These are phyloP conservation scores for Australoheros scitulus DNA, from an alignment of 2,113 vertebrate species.

Conservation along the genomic window DNA sequence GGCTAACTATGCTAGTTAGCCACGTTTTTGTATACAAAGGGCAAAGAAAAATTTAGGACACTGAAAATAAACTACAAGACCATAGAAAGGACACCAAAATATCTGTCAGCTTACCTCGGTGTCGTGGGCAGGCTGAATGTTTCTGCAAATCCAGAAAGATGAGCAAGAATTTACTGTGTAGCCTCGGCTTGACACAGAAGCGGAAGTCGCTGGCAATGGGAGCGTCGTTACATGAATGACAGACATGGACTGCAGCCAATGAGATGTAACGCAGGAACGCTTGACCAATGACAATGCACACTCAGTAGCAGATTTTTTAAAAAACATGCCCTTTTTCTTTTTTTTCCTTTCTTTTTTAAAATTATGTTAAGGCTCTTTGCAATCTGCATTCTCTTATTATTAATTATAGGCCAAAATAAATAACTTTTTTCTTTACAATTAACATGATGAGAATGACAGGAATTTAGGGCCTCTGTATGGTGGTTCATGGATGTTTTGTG, in stretches of 20 bases:
- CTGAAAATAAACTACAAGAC: neutral
- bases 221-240: constrained; percentile 45
- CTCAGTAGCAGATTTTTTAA: neutral
- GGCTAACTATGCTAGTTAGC: constrained; percentile 47
- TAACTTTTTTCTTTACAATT: no score
- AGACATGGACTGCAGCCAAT: constrained; percentile 57
- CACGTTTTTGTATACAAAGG: neutral
- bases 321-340: neutral
- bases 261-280: neutral
- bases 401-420: neutral
- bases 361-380: accelerated
- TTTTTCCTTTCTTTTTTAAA: no score
- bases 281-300: constrained; percentile 23
- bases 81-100: neutral
- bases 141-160: constrained; percentile 38
- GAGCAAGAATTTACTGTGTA: constrained; percentile 41
- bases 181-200: constrained; percentile 73
- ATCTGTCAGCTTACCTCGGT: constrained; percentile 42
- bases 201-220: constrained; percentile 71
- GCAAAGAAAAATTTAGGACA: neutral
- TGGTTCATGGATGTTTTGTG: neutral
- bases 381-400: neutral
- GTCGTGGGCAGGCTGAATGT: neutral
- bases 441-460: constrained; percentile 1
- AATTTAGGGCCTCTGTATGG: neutral